Percentiles rank a stretch among this genome's conserved stretches.
These are phyloP conservation scores for Trachops cirrhosus DNA, from an alignment of 2,797 vertebrate species.

Conservation along the genomic window DNA sequence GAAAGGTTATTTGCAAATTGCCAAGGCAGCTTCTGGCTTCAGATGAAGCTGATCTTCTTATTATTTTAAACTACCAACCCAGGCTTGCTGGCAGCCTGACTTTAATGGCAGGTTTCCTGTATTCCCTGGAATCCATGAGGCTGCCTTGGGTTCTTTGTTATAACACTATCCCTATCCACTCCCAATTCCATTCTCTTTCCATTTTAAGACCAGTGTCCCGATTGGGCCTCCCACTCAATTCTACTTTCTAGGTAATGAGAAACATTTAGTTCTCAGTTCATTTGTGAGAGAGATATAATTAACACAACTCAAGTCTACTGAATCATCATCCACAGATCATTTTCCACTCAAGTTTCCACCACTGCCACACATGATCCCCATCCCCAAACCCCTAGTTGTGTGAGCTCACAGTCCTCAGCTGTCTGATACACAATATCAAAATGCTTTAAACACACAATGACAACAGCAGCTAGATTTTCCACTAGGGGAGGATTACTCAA, in stretches of 20 bases:
- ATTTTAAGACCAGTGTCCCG: not conserved
- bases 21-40: slow-evolving; percentile 2
- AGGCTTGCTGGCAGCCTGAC: not conserved
- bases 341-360: not conserved
- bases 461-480: not conserved
- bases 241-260: not conserved
- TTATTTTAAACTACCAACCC: not conserved
- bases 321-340: not conserved
- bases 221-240: not conserved
- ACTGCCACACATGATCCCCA: not conserved
- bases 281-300: not conserved
- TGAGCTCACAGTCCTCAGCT: not conserved
- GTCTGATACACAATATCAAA: not conserved
- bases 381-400: not conserved
- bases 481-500: not conserved
- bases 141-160: not conserved
- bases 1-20: not conserved
- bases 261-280: not conserved
- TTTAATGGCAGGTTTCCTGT: not conserved
- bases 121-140: not conserved
- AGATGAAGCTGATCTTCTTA: not conserved
- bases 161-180: not conserved
- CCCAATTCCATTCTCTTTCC: not conserved
- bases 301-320: not conserved
- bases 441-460: not conserved